Percentiles rank a stretch among this genome's conserved stretches.
Conservation (phyloP, 1,140 invertebrate species). For the Drosophila sucinea region DNA sequence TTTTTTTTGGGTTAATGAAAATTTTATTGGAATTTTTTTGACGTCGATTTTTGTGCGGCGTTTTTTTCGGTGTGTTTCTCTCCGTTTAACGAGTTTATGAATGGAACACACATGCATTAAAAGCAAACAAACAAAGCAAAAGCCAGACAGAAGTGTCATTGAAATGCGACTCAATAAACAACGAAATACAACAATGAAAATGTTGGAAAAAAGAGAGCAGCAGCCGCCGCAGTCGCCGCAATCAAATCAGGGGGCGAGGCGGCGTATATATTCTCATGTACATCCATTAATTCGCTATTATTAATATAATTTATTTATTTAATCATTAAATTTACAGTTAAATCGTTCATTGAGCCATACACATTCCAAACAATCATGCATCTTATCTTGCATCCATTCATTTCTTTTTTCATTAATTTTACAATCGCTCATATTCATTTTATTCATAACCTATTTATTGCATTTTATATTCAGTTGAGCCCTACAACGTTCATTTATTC, state of each 20-base stretch:
- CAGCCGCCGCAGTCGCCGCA: background rate
- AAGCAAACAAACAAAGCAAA: conserved; percentile 48
- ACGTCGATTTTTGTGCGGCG: conserved; percentile 27
- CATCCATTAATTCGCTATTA: background rate
- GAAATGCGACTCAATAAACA: conserved; percentile 28
- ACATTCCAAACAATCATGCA: no score
- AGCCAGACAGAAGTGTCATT: conserved; percentile 25
- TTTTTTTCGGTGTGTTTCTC: conserved; percentile 11
- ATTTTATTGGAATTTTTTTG: conserved; percentile 59
- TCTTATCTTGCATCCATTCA: no score
- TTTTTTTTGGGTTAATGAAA: conserved; percentile 61
- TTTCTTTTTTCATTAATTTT: no score
- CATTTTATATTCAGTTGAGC: no score
- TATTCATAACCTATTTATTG: no score
- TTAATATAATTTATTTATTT: no score
- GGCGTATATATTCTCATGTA: background rate
- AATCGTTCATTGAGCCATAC: no score
- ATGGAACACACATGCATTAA: conserved; percentile 51
- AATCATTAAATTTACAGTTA: no score
- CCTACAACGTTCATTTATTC: no score
- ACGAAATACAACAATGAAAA: conserved; percentile 3
- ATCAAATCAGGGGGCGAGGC: conserved; percentile 1
- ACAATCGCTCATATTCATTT: no score
- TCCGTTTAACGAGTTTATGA: conserved; percentile 62
- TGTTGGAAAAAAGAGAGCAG: background rate